phyloP scores from a whole-genome alignment of 2,888 invertebrate species.

The Mythimna vitellina region DNA sequence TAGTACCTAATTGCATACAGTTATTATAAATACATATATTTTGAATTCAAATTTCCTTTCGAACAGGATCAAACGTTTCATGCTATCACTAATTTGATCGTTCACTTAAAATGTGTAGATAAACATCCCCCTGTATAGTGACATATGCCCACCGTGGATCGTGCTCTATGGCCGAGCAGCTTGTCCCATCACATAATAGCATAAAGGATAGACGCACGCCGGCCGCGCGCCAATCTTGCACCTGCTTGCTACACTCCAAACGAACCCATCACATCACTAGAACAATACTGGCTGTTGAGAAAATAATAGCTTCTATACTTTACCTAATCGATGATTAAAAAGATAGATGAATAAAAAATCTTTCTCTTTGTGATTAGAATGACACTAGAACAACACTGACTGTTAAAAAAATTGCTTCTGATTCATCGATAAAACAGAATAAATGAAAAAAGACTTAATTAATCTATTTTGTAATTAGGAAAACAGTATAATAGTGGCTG shows the following conservation, averaged over 20 bases:
- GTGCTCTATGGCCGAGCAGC: constrained; percentile 79
- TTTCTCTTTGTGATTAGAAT: background rate
- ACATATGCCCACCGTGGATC: constrained; percentile 70
- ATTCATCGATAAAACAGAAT: too few species aligned
- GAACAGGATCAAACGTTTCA: background rate
- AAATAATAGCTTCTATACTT: background rate
- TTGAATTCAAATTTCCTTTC: background rate
- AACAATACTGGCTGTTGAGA: constrained; percentile 14
- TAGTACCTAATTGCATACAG: too few species aligned
- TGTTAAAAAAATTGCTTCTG: background rate
- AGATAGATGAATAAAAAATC: background rate
- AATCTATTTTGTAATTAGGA: background rate
- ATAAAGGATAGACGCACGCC: constrained; percentile 85
- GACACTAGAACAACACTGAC: background rate
- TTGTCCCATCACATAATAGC: constrained; percentile 77
- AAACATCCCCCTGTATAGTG: constrained; percentile 67
- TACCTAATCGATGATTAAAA: background rate
- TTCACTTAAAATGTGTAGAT: background rate
- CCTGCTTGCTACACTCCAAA: constrained; percentile 65
- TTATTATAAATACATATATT: too few species aligned
- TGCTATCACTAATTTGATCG: background rate
- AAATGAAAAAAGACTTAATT: too few species aligned
- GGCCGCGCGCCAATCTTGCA: constrained; percentile 67
- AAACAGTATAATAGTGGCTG: too few species aligned
- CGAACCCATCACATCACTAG: constrained; percentile 36